Percentiles rank a stretch among this genome's conserved stretches.
Evolutionary conservation across 1,140 invertebrate genomes (phyloP).

Genomic region (Argopecten irradians): DNA sequence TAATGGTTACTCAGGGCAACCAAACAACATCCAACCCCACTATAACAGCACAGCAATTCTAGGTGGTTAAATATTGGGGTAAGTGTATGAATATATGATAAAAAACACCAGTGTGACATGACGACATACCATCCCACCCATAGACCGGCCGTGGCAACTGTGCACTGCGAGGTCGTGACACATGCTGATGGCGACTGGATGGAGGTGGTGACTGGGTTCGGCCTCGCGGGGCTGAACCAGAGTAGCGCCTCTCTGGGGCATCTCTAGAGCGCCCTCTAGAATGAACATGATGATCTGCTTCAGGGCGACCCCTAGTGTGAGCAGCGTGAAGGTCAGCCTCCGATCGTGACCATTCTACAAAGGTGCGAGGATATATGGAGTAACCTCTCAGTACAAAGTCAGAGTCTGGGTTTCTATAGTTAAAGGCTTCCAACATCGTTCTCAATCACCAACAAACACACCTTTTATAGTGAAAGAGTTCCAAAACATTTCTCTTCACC

Average conservation of each 20-base stretch:
- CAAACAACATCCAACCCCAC: neutral
- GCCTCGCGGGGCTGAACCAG: neutral
- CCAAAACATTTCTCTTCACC: neutral
- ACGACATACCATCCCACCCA: slow-evolving; percentile 53
- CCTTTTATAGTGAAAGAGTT: neutral
- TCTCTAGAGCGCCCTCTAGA: slow-evolving; percentile 37
- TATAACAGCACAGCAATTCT: slow-evolving; percentile 15
- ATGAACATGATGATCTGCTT: slow-evolving; percentile 28
- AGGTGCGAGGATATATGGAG: neutral
- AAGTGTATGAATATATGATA: neutral
- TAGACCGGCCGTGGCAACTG: slow-evolving; percentile 20
- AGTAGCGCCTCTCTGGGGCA: slow-evolving; percentile 31
- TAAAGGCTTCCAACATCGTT: neutral
- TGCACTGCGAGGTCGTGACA: neutral
- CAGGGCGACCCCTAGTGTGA: slow-evolving; percentile 43
- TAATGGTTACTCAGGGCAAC: neutral
- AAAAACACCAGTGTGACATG: slow-evolving; percentile 42
- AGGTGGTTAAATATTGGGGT: neutral
- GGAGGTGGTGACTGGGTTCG: neutral
- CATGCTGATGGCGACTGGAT: slow-evolving; percentile 31
- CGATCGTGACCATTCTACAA: slow-evolving; percentile 50
- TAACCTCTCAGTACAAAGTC: neutral
- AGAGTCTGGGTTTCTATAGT: neutral
- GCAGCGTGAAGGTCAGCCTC: slow-evolving; percentile 44
- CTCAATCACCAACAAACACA: neutral